Evolutionary conservation across 2,888 invertebrate species (phyloP), one percentile per base, ranked within the genome.

Genomic region (Pycnomerus fuliginosus): DNA sequence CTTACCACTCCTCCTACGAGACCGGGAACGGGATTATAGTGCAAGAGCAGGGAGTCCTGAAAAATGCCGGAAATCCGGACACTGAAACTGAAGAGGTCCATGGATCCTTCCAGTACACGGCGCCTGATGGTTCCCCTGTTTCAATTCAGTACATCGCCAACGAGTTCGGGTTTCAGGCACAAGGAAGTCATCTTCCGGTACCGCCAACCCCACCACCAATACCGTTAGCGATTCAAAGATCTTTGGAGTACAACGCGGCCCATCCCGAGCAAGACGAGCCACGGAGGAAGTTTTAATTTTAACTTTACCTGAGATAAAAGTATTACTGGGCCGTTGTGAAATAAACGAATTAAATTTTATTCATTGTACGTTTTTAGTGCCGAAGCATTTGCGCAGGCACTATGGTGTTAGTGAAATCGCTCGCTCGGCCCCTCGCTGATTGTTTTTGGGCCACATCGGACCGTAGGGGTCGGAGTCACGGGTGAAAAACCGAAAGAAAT

Each of bases 141-240:
- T 59, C 69, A 3, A 65, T 84, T 46, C 69, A 71, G 30, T 85
- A 84, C 69, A 60, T 76, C 41, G 84, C 86, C 51, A 82, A 85
- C 55, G 84, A 84, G 65, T 80, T 84, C 53, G 85, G 85, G 33
- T 84, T 76, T 74, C 81, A 82, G 64, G 82, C 84, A 4, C 76
- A 74, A 56, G 80, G 80, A 10, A 73, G 73, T 13, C 80, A 80
- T 56, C 65, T 82, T 1, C 82, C 82, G 17, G 55, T 55, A n/a
- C 48, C 53, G n/a, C 57, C 85, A 5, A 80, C 80, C 1, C 76
- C 85, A 16, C 85, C 84, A 24, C 85, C 85, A 46, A 81, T 85
- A 48, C 86, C 86, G 34, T 79, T 75, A 45, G 82, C 79, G 37
- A 86, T 86, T 59, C 80, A 82, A 60, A 77, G 79, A 39, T 80